phyloP scores from a whole-genome alignment of 64 coral and sea anemone genomes.

The Stichodactyla helianthus region DNA sequence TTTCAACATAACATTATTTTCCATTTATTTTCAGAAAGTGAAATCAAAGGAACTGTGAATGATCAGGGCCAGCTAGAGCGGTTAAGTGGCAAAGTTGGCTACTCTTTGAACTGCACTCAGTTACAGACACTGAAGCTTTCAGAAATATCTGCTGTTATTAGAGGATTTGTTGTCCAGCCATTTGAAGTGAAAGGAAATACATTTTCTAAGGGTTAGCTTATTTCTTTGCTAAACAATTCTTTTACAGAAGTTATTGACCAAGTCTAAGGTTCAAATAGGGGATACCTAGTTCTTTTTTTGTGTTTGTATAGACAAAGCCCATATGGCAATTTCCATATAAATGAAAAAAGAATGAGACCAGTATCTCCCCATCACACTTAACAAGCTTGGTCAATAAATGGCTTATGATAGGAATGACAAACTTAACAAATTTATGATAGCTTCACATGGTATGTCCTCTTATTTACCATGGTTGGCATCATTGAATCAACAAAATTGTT shows the following conservation, averaged over 20 bases:
- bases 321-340: too few relatives aligned
- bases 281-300: neutral
- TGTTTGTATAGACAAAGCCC: too few relatives aligned
- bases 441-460: too few relatives aligned
- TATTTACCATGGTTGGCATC: too few relatives aligned
- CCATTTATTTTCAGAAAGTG: neutral
- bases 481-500: too few relatives aligned
- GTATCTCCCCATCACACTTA: too few relatives aligned
- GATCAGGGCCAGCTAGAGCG: neutral
- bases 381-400: too few relatives aligned
- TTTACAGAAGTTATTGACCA: neutral
- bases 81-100: neutral
- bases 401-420: too few relatives aligned
- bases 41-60: neutral
- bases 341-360: too few relatives aligned
- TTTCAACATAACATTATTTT: neutral
- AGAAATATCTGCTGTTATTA: neutral
- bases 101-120: neutral
- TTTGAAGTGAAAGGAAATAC: conserved; percentile 26
- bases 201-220: conserved; percentile 2
- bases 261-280: neutral
- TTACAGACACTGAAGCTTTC: too few relatives aligned
- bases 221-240: neutral
- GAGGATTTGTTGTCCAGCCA: conserved; percentile 4
- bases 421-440: too few relatives aligned